phyloP scores from a whole-genome alignment of 2,113 vertebrate genomes.

The Colossoma macropomum region DNA sequence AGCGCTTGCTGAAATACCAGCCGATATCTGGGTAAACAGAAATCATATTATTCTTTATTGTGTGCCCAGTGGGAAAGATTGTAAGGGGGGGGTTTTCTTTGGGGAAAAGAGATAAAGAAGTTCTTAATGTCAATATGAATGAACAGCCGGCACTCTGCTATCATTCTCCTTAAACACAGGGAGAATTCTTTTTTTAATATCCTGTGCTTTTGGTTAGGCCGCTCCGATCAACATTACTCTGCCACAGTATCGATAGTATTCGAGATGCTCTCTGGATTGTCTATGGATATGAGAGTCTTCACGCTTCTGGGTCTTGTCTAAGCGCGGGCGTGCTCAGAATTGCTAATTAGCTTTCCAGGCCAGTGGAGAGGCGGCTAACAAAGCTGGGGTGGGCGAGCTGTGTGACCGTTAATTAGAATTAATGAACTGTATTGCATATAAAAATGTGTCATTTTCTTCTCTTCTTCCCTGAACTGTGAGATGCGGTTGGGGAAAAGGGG shows the following conservation, averaged over 20 bases:
- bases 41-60: constrained; percentile 90
- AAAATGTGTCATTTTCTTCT: constrained; percentile 53
- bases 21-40: constrained; percentile 93
- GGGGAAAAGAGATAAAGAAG: constrained; percentile 86
- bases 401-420: constrained; percentile 58
- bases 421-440: constrained; percentile 56
- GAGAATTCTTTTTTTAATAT: constrained; percentile 77
- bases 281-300: constrained; percentile 58
- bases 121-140: constrained; percentile 91
- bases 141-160: constrained; percentile 62
- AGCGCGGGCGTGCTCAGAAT: constrained; percentile 57
- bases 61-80: constrained; percentile 81
- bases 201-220: constrained; percentile 61
- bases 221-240: constrained; percentile 52
- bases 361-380: constrained; percentile 42
- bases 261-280: constrained; percentile 58
- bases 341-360: constrained; percentile 63
- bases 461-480: constrained; percentile 27
- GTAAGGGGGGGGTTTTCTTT: constrained; percentile 76
- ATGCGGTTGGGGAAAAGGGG: not conserved
- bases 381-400: constrained; percentile 51
- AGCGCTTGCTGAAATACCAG: constrained; percentile 86
- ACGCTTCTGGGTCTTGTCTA: constrained; percentile 45
- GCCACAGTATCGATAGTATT: constrained; percentile 59
- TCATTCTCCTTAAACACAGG: constrained; percentile 64